phyloP scores from a whole-genome alignment of 2,113 vertebrate genomes.

The Apistogramma diplotaenia region DNA sequence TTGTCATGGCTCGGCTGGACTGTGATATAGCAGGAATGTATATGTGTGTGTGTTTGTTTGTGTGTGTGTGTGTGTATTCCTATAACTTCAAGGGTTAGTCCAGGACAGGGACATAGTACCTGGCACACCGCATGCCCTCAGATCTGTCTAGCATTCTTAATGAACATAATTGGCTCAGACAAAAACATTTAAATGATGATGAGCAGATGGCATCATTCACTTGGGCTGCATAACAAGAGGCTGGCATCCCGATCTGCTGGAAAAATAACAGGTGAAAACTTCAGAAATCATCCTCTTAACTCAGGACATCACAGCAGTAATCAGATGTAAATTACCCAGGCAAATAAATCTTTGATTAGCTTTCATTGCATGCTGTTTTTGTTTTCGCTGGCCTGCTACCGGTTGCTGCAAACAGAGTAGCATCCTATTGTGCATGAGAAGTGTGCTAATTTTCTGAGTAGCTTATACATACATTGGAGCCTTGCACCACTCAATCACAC shows the following conservation, averaged over 20 bases:
- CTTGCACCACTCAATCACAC: not conserved
- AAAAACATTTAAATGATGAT: constrained; percentile 71
- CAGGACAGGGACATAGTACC: constrained; percentile 12
- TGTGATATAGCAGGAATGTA: no score
- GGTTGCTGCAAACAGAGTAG: constrained; percentile 28
- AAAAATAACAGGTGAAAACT: constrained; percentile 63
- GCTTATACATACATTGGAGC: not conserved
- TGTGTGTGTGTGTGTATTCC: not conserved
- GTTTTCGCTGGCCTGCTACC: constrained; percentile 23
- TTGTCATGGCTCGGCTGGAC: no score
- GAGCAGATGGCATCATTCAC: constrained; percentile 72
- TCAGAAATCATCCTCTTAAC: constrained; percentile 51
- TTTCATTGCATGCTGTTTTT: constrained; percentile 40
- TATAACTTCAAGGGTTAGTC: constrained; percentile 19
- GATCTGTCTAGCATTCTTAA: constrained; percentile 59
- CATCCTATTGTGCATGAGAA: constrained; percentile 8
- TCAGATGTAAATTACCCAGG: constrained; percentile 59
- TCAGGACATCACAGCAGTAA: constrained; percentile 51
- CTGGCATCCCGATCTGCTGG: constrained; percentile 7
- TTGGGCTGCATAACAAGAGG: constrained; percentile 50
- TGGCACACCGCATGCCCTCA: constrained; percentile 32
- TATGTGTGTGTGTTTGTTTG: not conserved
- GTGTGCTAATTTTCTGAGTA: constrained; percentile 6
- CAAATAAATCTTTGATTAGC: constrained; percentile 64
- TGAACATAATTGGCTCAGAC: constrained; percentile 66